phyloP scores from a whole-genome alignment of 53 echinoderm and acorn worm species.

The Glandiceps talaboti region DNA sequence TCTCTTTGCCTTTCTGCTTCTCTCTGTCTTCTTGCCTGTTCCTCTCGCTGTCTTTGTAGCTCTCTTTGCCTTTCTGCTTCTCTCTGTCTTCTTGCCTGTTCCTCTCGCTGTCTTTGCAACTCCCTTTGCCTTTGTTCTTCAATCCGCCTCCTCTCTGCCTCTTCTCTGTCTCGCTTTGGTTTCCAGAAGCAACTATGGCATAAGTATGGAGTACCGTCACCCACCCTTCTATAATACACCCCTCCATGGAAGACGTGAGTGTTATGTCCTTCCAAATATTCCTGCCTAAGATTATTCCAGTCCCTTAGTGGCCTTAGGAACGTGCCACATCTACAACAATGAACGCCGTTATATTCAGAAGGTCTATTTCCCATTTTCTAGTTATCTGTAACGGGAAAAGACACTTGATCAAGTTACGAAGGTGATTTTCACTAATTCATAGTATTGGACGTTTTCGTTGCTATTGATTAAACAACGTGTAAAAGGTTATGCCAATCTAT shows the following conservation, averaged over 20 bases:
- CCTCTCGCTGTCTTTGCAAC: neutral
- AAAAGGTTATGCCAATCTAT: too few species aligned
- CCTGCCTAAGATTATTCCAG: neutral
- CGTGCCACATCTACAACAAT: neutral
- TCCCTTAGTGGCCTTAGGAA: neutral
- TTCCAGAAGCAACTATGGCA: neutral
- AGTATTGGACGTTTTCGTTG: too few species aligned
- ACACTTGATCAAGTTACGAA: too few species aligned
- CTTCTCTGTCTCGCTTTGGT: neutral
- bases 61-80: neutral
- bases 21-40: neutral
- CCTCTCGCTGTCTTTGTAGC: neutral
- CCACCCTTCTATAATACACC: neutral
- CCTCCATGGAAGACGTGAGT: neutral
- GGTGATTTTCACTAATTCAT: too few species aligned
- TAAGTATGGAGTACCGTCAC: neutral
- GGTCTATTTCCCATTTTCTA: neutral
- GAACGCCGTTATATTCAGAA: neutral
- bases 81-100: neutral
- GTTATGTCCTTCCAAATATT: neutral
- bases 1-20: constrained; percentile 2
- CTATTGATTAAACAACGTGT: too few species aligned
- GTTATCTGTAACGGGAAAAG: too few species aligned
- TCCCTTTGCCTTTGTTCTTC: neutral
- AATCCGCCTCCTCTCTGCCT: neutral